Percentiles rank a stretch among this genome's conserved stretches.
Conservation (phyloP, 1,140 invertebrate genomes). For the Drosophila dunni region DNA sequence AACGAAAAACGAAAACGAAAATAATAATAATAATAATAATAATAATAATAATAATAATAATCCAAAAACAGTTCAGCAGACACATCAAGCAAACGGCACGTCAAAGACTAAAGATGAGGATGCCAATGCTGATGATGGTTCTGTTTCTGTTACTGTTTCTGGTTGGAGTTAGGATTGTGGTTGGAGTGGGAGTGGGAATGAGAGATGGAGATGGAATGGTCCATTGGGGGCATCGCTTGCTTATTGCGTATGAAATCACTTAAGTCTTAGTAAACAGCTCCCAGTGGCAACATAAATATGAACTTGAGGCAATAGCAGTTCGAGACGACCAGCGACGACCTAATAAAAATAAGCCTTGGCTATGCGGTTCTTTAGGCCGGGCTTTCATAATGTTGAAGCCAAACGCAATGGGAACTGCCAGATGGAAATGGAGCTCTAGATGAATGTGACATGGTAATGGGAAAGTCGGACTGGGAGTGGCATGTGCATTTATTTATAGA, state of each 20-base stretch:
- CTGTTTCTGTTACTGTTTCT: background rate
- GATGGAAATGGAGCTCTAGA: constrained; percentile 12
- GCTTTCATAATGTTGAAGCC: constrained; percentile 5
- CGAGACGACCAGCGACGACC: background rate
- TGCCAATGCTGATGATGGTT: constrained; percentile 3
- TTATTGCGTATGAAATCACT: constrained; percentile 70
- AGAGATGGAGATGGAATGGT: constrained; percentile 5
- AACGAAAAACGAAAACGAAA: constrained; percentile 23
- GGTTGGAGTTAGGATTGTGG: background rate
- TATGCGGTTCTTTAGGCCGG: constrained; percentile 3
- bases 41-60: constrained; percentile 54
- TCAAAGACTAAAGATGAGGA: constrained; percentile 7
- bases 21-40: constrained; percentile 24
- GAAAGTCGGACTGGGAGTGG: background rate
- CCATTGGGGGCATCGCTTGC: constrained; percentile 40
- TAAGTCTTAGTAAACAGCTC: constrained; percentile 73
- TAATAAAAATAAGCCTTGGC: constrained; percentile 34
- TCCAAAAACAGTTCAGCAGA: constrained; percentile 54
- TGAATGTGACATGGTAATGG: constrained; percentile 19
- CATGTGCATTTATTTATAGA: constrained; percentile 11
- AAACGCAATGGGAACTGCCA: constrained; percentile 10
- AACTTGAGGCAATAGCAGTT: constrained; percentile 49
- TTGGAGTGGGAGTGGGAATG: background rate
- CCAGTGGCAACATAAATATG: constrained; percentile 77
- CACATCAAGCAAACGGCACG: constrained; percentile 43